A percentile compares a stretch with the other conserved stretches of the same genome.
Evolutionary conservation across 2,888 invertebrate species (phyloP).

Genomic region (Herminia tarsipennalis): DNA sequence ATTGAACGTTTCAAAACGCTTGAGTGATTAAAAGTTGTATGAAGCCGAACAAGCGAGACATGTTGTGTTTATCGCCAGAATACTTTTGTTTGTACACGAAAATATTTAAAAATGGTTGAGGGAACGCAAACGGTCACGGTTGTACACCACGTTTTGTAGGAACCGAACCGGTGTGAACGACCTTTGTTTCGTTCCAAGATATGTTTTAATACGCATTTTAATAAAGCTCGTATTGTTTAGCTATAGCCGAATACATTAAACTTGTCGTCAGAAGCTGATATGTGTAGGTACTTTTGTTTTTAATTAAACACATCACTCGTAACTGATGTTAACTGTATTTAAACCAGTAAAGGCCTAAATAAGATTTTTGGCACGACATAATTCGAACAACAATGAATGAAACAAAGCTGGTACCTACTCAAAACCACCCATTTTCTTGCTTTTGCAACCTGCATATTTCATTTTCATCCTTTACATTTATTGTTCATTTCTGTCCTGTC

Average conservation of each 20-base stretch:
- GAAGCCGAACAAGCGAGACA: conserved; percentile 15
- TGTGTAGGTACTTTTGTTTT: conserved; percentile 42
- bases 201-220: conserved; percentile 80
- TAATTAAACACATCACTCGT: conserved; percentile 20
- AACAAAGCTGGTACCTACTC: too few species aligned
- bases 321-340: background rate
- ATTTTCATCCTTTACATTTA: too few species aligned
- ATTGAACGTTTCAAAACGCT: conserved; percentile 27
- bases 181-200: conserved; percentile 72
- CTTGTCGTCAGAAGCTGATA: conserved; percentile 59
- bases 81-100: conserved; percentile 46
- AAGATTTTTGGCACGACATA: too few species aligned
- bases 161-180: conserved; percentile 72
- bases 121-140: conserved; percentile 68
- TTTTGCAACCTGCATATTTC: too few species aligned
- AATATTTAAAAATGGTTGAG: conserved; percentile 52
- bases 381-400: too few species aligned
- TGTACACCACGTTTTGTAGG: conserved; percentile 64
- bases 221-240: conserved; percentile 77
- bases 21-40: conserved; percentile 24
- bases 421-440: too few species aligned
- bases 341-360: too few species aligned
- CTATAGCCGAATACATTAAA: conserved; percentile 72
- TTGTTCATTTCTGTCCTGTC: too few species aligned
- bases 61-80: conserved; percentile 43